A percentile compares a stretch with the other conserved stretches of the same genome.
These are phyloP conservation scores for Lytechinus variegatus DNA, from an alignment of 35 echinoderm and acorn worm species.

Conservation along the genomic window DNA sequence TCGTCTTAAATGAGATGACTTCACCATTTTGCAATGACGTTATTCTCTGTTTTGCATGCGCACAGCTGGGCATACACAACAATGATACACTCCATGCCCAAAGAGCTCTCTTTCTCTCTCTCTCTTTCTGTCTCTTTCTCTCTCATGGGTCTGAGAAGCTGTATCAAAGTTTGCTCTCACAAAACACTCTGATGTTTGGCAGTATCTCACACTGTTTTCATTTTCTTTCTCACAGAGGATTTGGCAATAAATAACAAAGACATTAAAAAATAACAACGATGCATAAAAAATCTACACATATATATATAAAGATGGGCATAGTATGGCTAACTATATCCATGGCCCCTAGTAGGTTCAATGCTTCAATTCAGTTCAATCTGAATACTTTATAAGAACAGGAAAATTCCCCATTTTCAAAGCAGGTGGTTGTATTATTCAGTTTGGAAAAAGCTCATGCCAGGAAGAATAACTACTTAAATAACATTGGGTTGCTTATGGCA, in stretches of 20 bases:
- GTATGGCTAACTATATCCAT: too few species aligned
- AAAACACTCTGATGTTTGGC: background rate
- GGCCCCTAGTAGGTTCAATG: too few species aligned
- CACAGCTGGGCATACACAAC: conserved; percentile 38
- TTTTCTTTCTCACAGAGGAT: background rate
- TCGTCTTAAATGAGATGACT: background rate
- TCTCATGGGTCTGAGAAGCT: background rate
- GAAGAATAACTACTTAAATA: too few species aligned
- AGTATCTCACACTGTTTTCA: background rate
- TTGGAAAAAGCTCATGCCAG: background rate
- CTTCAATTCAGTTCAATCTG: background rate
- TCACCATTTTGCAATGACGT: conserved; percentile 41
- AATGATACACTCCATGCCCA: background rate
- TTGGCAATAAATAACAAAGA: background rate
- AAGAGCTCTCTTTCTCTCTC: too few species aligned
- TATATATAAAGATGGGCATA: too few species aligned
- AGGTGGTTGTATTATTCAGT: background rate
- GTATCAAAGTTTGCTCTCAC: background rate
- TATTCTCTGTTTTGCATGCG: conserved; percentile 29
- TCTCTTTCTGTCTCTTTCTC: background rate
- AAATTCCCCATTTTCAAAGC: background rate
- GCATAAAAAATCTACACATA: too few species aligned
- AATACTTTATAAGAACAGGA: background rate
- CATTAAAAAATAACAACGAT: too few species aligned
- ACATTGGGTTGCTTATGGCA: too few species aligned